Conservation (phyloP, 1,140 invertebrate genomes). For the Pseudomyrmex concolor region DNA sequence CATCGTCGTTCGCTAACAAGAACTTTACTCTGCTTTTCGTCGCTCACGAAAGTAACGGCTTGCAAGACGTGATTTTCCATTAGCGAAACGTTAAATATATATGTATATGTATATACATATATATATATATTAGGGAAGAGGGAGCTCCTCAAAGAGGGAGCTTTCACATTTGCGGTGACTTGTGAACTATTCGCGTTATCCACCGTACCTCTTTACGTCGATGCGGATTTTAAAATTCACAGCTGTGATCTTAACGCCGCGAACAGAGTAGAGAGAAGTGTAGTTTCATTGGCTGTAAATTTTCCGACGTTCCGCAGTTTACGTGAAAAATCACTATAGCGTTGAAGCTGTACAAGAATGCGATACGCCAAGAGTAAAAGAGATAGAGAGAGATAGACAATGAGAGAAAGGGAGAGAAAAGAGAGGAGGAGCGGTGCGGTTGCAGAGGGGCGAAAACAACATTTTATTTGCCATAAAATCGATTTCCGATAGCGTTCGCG, state of each 20-base stretch:
- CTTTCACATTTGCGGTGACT: not conserved
- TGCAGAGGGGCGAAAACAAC: conserved; percentile 42
- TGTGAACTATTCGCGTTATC: conserved; percentile 21
- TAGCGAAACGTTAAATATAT: not conserved
- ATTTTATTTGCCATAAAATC: conserved; percentile 65
- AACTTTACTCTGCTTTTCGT: not conserved
- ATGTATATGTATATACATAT: not conserved
- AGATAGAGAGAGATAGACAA: not conserved
- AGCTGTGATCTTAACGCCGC: conserved; percentile 47
- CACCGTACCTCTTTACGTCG: conserved; percentile 5
- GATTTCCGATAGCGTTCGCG: conserved; percentile 43
- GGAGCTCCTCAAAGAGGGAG: not conserved
- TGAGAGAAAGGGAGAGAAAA: not conserved
- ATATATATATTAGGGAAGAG: no score
- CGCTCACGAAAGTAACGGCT: not conserved
- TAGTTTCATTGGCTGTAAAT: conserved; percentile 61
- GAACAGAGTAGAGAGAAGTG: not conserved
- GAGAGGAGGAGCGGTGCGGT: no score
- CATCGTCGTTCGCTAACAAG: conserved; percentile 1
- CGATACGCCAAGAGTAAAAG: not conserved
- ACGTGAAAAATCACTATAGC: conserved; percentile 55
- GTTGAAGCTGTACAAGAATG: not conserved
- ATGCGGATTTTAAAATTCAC: conserved; percentile 49
- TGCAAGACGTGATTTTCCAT: conserved; percentile 34
- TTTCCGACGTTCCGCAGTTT: not conserved